These are phyloP conservation scores for Pedionomus torquatus DNA, from an alignment of 2,113 vertebrate species.

Conservation along the genomic window DNA sequence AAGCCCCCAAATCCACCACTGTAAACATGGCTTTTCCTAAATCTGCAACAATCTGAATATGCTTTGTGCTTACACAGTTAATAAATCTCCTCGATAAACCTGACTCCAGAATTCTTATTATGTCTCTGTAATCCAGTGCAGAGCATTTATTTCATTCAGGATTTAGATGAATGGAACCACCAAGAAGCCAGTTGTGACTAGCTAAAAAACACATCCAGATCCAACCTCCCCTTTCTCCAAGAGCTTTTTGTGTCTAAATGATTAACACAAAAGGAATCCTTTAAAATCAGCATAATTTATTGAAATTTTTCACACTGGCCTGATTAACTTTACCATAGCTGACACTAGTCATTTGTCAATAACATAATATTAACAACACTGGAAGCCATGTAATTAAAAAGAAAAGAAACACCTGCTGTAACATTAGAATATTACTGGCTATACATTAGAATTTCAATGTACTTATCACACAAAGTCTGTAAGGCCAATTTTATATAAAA, in stretches of 20 bases:
- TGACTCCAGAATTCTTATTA: not conserved
- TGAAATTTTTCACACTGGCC: not conserved
- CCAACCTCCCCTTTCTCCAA: not conserved
- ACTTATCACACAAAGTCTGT: not conserved
- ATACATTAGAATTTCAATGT: rapidly evolving
- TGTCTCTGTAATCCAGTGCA: rapidly evolving
- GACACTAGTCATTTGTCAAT: slow-evolving; percentile 6
- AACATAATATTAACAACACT: not conserved
- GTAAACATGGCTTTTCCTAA: not conserved
- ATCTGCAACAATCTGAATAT: not conserved
- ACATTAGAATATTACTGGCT: not conserved
- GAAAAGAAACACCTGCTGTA: not conserved
- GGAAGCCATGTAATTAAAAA: not conserved
- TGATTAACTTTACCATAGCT: slow-evolving; percentile 25
- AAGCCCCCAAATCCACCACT: not conserved
- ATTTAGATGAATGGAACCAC: not conserved
- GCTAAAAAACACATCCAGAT: not conserved
- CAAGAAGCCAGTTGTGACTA: not conserved
- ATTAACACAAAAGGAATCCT: not conserved
- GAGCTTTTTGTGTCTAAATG: not conserved
- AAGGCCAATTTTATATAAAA: not conserved
- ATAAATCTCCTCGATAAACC: not conserved
- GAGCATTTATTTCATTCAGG: not conserved
- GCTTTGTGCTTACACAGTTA: not conserved
- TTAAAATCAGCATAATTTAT: not conserved